phyloP scores from a whole-genome alignment of 2,797 vertebrate species.

The Cossypha niveicapilla region DNA sequence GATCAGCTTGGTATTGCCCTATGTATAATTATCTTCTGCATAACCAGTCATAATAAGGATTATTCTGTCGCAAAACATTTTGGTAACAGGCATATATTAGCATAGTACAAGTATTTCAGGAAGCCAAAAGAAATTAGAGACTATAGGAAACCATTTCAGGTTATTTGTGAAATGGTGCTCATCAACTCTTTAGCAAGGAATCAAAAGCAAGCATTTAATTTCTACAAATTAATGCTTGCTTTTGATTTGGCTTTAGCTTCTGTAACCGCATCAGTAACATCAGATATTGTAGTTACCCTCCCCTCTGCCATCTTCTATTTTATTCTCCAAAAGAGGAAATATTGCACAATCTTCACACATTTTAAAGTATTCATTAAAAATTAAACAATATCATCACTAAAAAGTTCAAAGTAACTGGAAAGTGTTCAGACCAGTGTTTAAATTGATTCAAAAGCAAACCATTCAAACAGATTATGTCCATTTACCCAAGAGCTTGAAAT shows the following conservation, averaged over 20 bases:
- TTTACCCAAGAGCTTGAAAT: conserved; percentile 96
- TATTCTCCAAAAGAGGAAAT: not conserved
- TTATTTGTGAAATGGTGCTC: not conserved
- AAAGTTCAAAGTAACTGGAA: not conserved
- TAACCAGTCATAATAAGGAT: not conserved
- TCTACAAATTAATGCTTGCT: not conserved
- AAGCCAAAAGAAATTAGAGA: not conserved
- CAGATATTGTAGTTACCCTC: not conserved
- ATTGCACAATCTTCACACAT: not conserved
- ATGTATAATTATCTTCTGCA: not conserved
- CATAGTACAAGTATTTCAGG: not conserved
- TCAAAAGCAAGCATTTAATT: not conserved
- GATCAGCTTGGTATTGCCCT: not conserved
- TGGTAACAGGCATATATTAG: not conserved
- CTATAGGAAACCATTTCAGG: not conserved
- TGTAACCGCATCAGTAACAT: not conserved
- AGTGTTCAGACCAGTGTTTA: not conserved
- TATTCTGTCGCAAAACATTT: not conserved
- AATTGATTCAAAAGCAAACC: not conserved
- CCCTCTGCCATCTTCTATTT: not conserved
- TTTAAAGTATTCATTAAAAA: not conserved
- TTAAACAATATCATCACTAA: not conserved
- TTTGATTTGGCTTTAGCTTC: not conserved
- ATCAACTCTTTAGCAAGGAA: not conserved
- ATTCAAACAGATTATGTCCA: not conserved